These are phyloP conservation scores for Luscinia megarhynchos DNA, from an alignment of 2,797 vertebrate species.

Conservation along the genomic window DNA sequence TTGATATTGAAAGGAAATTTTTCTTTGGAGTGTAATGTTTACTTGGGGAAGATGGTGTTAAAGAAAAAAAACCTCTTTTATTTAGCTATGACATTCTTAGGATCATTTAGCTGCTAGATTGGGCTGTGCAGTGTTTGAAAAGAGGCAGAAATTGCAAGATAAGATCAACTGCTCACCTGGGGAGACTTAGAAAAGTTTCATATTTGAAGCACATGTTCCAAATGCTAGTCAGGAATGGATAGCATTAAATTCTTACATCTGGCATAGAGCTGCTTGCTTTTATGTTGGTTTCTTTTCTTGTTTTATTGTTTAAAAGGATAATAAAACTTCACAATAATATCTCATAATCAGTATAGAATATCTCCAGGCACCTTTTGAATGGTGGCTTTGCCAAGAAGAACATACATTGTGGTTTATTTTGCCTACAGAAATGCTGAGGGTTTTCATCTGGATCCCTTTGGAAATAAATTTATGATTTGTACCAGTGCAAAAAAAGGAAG, in stretches of 20 bases:
- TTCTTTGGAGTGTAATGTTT: not conserved
- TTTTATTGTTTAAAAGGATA: slow-evolving; percentile 74
- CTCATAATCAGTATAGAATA: slow-evolving; percentile 74
- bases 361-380: slow-evolving; percentile 68
- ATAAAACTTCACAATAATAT: slow-evolving; percentile 77
- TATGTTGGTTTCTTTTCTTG: slow-evolving; percentile 72
- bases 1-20: not conserved
- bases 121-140: slow-evolving; percentile 60
- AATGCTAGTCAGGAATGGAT: slow-evolving; percentile 67
- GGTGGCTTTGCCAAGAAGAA: slow-evolving; percentile 41
- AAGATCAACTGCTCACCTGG: slow-evolving; percentile 76
- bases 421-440: slow-evolving; percentile 39
- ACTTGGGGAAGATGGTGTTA: not conserved
- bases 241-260: slow-evolving; percentile 76
- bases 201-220: slow-evolving; percentile 76
- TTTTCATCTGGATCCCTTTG: slow-evolving; percentile 47
- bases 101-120: slow-evolving; percentile 13
- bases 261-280: slow-evolving; percentile 72
- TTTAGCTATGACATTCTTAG: not conserved
- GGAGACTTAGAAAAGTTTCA: slow-evolving; percentile 60
- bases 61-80: not conserved
- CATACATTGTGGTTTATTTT: slow-evolving; percentile 37
- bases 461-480: slow-evolving; percentile 47
- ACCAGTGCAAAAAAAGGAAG: not conserved
- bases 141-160: slow-evolving; percentile 60